phyloP scores from a whole-genome alignment of 2,888 invertebrate genomes.

The Bimastos eiseni region DNA sequence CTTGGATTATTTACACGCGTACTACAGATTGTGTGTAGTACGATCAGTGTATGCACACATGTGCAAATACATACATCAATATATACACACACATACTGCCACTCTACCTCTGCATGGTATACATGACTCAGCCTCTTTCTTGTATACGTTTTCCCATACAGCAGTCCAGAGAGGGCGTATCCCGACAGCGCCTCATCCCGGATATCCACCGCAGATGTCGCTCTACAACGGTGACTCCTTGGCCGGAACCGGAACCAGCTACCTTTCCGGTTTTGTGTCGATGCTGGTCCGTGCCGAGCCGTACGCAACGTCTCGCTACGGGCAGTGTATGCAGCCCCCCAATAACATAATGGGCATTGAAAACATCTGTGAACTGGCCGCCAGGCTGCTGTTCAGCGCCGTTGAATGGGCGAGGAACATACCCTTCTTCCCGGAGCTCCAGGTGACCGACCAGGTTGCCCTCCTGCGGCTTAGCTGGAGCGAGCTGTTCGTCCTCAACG shows the following conservation, averaged over 20 bases:
- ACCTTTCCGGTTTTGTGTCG: conserved; percentile 91
- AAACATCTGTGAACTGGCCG: conserved; percentile 95
- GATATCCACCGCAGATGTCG: conserved; percentile 80
- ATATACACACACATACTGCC: background rate
- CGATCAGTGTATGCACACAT: no score
- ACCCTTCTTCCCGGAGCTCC: conserved; percentile 95
- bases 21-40: no score
- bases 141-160: conserved; percentile 62
- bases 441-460: conserved; percentile 86
- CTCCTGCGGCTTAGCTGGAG: conserved; percentile 93
- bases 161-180: conserved; percentile 96
- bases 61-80: background rate
- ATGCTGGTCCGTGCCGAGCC: conserved; percentile 92
- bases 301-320: conserved; percentile 91
- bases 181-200: conserved; percentile 83
- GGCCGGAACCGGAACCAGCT: conserved; percentile 50
- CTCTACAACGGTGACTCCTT: conserved; percentile 83
- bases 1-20: no score
- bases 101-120: background rate
- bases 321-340: conserved; percentile 75
- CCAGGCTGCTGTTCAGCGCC: conserved; percentile 89
- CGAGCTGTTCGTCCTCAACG: conserved; percentile 94
- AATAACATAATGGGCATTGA: conserved; percentile 98
- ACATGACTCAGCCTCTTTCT: background rate
- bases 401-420: conserved; percentile 98